Base-by-base conservation (phyloP, 2,113 vertebrate genomes). In the Jaculus jaculus region DNA sequence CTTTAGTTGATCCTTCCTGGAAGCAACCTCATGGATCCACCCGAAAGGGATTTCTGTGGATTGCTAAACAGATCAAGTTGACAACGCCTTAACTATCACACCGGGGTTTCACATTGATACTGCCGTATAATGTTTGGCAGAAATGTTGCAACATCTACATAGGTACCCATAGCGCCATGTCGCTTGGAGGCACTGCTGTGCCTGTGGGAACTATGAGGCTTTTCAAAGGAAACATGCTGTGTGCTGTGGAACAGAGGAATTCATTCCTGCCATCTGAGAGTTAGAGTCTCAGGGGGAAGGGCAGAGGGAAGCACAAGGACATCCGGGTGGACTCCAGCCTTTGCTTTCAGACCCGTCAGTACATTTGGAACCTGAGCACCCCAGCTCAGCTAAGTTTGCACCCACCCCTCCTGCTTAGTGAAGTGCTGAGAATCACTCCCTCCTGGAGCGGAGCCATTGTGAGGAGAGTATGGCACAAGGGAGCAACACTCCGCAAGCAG, bases 271-370 rank as follows among this genome's bases (percentile, higher is more conserved):
- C 51, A 8, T 2, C 0, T 7, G 23, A 32, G 23, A 66, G 42
- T 23, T 10, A 21, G 1, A 21, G 66, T 30, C 15, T 34, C 1
- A 8, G 20, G 73, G 39, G 37, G 26, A 32, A 5, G 42, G 54
- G 24, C 5, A 3, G 3, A 5, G 42, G 54, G 24, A 7, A 3
- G 3, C 2, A 16, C 26, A 0, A 0, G 3, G 26, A 5, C 7
- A 3, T 39, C 21, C 0, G 13, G 30, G 54, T 9, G 8, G 39
- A 9, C 26, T 6, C 12, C 12, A 26, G 21, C 0, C 23, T 13
- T 47, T 0, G 3, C 51, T 34, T 37, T 28, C 16, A 7, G 54
- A 32, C 51, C 15, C 20, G 3, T 1, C 4, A 4, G 23, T 13
- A 2, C 1, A 1, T 24, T 5, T 0, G 4, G 9, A 16, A 37